Evolutionary conservation across 2,797 vertebrate species (phyloP).

Genomic region (Esox masquinongy): DNA sequence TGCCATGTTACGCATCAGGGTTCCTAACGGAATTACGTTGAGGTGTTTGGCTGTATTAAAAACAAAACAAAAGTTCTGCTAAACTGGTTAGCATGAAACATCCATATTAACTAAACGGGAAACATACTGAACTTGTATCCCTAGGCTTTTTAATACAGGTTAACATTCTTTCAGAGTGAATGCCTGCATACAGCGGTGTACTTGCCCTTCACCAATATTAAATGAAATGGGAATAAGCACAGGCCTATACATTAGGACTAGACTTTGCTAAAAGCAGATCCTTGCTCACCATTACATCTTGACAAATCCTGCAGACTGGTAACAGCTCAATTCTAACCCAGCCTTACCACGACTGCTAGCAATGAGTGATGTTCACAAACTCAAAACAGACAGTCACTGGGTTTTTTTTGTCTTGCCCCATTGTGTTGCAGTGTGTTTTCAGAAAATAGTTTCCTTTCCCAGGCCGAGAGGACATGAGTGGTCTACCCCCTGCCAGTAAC

Average conservation of each 20-base stretch:
- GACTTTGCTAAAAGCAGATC: background rate
- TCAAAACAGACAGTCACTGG: conserved; percentile 12
- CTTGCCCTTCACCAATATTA: background rate
- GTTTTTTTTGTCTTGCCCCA: conserved; percentile 14
- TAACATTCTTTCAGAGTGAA: conserved; percentile 6
- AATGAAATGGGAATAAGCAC: background rate
- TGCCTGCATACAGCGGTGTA: conserved; percentile 11
- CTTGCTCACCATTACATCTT: conserved; percentile 6
- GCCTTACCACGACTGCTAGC: conserved; percentile 26
- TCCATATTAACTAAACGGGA: background rate
- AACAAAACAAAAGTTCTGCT: background rate
- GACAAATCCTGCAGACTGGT: conserved; percentile 8
- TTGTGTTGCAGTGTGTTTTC: conserved; percentile 40
- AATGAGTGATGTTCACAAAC: conserved; percentile 6
- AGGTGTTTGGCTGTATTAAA: too few relatives aligned
- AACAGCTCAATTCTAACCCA: background rate
- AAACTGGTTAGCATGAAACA: background rate
- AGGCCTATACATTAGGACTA: background rate
- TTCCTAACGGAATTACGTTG: background rate
- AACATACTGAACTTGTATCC: background rate
- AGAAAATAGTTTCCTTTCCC: conserved; percentile 50
- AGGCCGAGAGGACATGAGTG: conserved; percentile 34
- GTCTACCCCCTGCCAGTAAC: conserved; percentile 44
- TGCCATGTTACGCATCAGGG: conserved; percentile 19
- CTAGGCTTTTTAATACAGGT: background rate